phyloP scores from a whole-genome alignment of 2,888 invertebrate species.

The Chydorus sphaericus region DNA sequence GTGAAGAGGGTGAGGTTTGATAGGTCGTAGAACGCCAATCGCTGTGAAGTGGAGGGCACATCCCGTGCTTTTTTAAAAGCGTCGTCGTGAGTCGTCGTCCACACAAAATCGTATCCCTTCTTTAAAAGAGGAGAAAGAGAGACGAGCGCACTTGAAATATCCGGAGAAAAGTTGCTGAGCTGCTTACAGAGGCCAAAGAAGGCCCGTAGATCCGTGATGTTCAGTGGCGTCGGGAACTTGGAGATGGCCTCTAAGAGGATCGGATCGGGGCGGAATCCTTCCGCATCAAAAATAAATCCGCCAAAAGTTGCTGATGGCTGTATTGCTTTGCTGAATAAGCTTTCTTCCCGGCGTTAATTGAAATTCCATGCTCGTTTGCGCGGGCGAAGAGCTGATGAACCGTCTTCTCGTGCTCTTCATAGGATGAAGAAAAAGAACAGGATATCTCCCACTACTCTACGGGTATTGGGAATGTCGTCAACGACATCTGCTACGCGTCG shows the following conservation, averaged over 20 bases:
- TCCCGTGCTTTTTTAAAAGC: background rate
- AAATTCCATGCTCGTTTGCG: background rate
- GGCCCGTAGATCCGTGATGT: conserved; percentile 8
- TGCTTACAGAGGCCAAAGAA: background rate
- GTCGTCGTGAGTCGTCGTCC: background rate
- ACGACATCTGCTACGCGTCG: conserved; percentile 15
- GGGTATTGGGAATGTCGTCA: conserved; percentile 17
- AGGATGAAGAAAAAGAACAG: background rate
- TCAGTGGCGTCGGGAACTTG: background rate
- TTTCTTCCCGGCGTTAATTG: background rate
- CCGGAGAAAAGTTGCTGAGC: background rate
- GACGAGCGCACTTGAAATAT: background rate
- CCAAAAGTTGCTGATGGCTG: background rate
- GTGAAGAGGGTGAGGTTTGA: background rate
- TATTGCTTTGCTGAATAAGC: no score
- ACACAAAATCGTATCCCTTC: background rate
- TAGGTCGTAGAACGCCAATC: conserved; percentile 8
- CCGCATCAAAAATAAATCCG: background rate
- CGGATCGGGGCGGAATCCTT: background rate
- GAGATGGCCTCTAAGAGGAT: background rate
- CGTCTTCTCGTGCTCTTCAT: background rate
- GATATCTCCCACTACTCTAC: background rate
- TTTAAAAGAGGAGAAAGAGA: conserved; percentile 3
- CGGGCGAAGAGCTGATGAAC: background rate
- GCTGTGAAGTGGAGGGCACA: background rate